These are phyloP conservation scores for Pseudopodoces humilis DNA, from an alignment of 2,113 vertebrate genomes.

Conservation along the genomic window DNA sequence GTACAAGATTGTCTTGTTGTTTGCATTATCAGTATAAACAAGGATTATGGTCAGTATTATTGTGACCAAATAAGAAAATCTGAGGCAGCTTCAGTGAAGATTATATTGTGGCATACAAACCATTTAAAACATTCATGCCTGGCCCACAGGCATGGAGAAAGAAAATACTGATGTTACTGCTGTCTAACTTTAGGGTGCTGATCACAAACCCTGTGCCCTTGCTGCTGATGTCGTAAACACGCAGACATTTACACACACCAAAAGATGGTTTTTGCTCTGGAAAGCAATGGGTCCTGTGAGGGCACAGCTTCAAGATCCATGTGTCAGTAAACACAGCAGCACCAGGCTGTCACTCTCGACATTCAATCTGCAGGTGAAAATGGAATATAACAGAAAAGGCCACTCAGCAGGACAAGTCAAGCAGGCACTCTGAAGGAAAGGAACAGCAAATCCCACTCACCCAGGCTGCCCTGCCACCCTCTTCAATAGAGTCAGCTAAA, in stretches of 20 bases:
- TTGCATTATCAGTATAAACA: conserved; percentile 32
- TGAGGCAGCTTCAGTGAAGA: background rate
- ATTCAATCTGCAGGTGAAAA: conserved; percentile 13
- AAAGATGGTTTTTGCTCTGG: background rate
- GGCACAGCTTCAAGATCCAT: background rate
- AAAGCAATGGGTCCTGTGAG: conserved; percentile 3
- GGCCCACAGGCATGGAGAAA: background rate
- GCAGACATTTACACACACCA: background rate
- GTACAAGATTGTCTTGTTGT: background rate
- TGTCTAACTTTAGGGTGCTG: background rate
- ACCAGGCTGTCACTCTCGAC: background rate
- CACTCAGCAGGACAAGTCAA: background rate
- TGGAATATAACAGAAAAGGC: background rate
- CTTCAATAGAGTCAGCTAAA: background rate
- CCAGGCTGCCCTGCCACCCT: background rate
- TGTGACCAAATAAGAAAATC: conserved; percentile 10
- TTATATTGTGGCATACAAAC: background rate
- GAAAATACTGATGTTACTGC: background rate
- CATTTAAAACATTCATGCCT: background rate
- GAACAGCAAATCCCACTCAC: conserved; percentile 11
- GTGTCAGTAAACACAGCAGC: background rate
- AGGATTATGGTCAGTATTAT: conserved; percentile 9
- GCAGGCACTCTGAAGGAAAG: background rate
- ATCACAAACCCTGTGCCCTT: background rate
- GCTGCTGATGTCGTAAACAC: background rate